Evolutionary conservation across 2,797 vertebrate genomes (phyloP), one percentile per base, ranked within the genome.

Genomic region (Erpetoichthys calabaricus): DNA sequence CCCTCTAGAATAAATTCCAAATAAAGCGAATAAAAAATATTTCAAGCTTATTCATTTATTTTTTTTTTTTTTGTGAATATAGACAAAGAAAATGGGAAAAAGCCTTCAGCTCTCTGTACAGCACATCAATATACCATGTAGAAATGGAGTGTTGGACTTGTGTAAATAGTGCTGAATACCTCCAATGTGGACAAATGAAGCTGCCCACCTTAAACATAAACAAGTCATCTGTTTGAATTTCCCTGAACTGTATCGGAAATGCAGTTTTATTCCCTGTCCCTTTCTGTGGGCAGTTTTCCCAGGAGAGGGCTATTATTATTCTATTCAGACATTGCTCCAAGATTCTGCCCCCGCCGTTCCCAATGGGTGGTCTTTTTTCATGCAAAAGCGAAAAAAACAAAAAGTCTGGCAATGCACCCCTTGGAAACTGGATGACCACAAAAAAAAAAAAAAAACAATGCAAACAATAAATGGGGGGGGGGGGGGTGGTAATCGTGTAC

Each of bases 221-320:
- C 71, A 74, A 76, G 73, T 71, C 25, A 64, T 69, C 73, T 74
- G 79, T 80, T 25, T 80, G 70, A 79, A 81, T 80, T 73, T 73
- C 77, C 75, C 73, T 59, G 57, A 74, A 67, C 70, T 62, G 71
- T 69, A 80, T 80, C 80, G 74, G 80, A 84, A 82, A 78, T 75
- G 64, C 73, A 73, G 79, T 68, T 72, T 76, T 72, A 75, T 81
- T 80, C 83, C 75, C 80, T 73, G 68, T 71, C 73, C 43, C 73
- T 75, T 78, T 83, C 73, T 73, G 68, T 69, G 76, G 80, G 79
- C 80, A 80, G 65, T 73, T 84, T 83, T 84, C 83, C 83, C 80
- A 82, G 81, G 76, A 80, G 76, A 75, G 76, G 70, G 74, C 76
- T 73, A 86, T 86, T 84, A 86, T 83, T 83, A 86, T 86, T 84